A percentile compares a stretch with the other conserved stretches of the same genome.
These are phyloP conservation scores for Onychomys torridus DNA, from an alignment of 2,797 vertebrate species.

Conservation along the genomic window DNA sequence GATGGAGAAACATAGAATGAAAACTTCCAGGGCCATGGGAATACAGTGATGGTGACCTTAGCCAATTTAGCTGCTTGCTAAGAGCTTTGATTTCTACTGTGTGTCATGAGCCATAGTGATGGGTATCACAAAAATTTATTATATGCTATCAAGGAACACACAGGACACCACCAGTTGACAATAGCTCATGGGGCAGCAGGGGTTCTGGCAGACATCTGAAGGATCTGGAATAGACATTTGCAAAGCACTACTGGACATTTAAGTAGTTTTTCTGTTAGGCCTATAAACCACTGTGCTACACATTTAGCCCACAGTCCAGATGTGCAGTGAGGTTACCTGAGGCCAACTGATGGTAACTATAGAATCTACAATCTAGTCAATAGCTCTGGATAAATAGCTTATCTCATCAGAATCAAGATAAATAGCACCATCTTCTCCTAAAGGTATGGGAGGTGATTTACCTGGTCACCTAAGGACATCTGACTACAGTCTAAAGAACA, in stretches of 20 bases:
- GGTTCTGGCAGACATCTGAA: not conserved
- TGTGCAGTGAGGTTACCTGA: constrained; percentile 17
- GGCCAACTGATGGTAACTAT: not conserved
- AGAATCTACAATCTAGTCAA: constrained; percentile 13
- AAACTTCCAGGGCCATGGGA: not conserved
- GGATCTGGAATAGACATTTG: not conserved
- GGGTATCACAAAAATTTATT: not conserved
- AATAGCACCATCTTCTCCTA: not conserved
- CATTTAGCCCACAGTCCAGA: not conserved
- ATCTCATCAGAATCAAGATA: not conserved
- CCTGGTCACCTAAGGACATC: not conserved
- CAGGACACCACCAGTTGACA: not conserved
- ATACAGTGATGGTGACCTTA: not conserved
- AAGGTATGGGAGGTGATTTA: not conserved
- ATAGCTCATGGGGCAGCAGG: not conserved
- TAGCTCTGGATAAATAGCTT: not conserved
- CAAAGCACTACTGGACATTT: not conserved
- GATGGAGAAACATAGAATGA: not conserved
- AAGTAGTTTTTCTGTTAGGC: not conserved
- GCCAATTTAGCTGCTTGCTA: not conserved
- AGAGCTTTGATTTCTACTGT: not conserved
- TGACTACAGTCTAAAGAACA: not conserved
- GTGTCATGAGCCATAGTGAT: not conserved
- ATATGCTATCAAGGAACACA: not conserved
- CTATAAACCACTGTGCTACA: not conserved